phyloP scores from a whole-genome alignment of 1,140 invertebrate species.

The Asobara japonica region DNA sequence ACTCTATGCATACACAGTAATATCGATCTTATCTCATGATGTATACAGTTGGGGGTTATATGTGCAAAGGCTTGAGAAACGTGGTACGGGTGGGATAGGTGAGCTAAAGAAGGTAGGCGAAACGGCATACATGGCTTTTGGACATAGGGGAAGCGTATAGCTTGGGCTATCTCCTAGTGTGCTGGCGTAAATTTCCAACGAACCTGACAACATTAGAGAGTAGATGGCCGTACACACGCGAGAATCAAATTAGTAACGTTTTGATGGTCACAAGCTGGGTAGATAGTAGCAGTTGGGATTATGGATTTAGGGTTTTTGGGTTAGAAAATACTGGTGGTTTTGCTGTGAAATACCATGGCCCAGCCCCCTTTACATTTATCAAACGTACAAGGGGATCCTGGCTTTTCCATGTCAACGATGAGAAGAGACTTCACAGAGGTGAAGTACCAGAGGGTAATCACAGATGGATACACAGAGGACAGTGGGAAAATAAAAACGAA shows the following conservation, averaged over 20 bases:
- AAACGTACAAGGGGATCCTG: background rate
- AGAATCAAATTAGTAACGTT: constrained; percentile 59
- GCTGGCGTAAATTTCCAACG: constrained; percentile 1
- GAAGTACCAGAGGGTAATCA: background rate
- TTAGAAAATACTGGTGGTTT: background rate
- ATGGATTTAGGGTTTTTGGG: background rate
- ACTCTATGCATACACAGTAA: constrained; percentile 8
- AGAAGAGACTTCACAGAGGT: background rate
- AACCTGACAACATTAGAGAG: constrained; percentile 23
- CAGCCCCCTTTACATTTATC: background rate
- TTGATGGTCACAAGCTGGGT: constrained; percentile 49
- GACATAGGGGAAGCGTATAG: background rate
- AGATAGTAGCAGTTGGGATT: background rate
- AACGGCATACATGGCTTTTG: constrained; percentile 1
- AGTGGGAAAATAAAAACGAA: background rate
- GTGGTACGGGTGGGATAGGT: background rate
- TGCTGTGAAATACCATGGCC: background rate
- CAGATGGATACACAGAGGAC: background rate
- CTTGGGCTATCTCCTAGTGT: background rate
- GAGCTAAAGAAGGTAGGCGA: constrained; percentile 8
- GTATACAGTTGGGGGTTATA: background rate
- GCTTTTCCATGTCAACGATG: background rate
- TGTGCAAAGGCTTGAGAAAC: background rate
- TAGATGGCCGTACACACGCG: constrained; percentile 39
- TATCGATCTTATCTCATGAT: constrained; percentile 10